These are phyloP conservation scores for Crotalus horridus DNA, from an alignment of 2,113 vertebrate species.

Conservation along the genomic window DNA sequence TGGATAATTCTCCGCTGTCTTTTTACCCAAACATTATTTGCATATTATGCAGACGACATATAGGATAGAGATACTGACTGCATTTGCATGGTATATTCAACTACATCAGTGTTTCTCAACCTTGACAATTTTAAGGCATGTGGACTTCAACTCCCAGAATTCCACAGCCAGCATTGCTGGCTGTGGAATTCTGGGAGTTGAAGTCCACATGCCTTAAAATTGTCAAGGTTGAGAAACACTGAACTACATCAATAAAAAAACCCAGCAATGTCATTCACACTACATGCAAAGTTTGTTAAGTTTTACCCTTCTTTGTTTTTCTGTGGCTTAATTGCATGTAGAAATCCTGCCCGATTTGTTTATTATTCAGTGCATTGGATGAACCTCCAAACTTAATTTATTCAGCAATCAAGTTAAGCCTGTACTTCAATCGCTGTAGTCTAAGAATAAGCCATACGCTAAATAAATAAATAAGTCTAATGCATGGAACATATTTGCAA, in stretches of 20 bases:
- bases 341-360: not conserved
- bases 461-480: not conserved
- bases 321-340: not conserved
- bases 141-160: no score
- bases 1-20: not conserved
- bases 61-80: not conserved
- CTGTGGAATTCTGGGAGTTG: no score
- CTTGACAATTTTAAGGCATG: no score
- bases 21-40: not conserved
- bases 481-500: not conserved
- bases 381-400: not conserved
- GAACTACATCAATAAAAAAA: not conserved
- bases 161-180: no score
- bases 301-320: not conserved
- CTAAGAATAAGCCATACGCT: not conserved
- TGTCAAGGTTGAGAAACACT: no score
- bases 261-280: not conserved
- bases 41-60: not conserved
- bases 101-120: no score
- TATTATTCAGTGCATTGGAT: not conserved
- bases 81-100: not conserved
- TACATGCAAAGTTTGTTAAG: not conserved
- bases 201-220: no score
- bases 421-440: not conserved
- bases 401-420: not conserved